Evolutionary conservation across 2,113 vertebrate genomes (phyloP).

Genomic region (Harpagus bidentatus): DNA sequence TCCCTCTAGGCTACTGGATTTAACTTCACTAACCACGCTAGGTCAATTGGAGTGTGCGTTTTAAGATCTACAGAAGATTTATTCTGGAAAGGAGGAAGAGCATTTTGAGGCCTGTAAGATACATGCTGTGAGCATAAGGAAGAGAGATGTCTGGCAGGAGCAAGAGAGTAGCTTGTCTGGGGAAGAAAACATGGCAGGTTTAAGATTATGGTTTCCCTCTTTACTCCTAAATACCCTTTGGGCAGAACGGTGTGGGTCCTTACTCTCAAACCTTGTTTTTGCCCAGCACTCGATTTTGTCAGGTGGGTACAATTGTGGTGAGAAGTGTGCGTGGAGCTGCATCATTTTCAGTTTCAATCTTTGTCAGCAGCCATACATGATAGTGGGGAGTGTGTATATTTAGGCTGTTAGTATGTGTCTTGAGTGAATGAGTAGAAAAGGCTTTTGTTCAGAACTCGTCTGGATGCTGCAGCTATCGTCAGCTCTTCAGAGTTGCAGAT

Average conservation of each 20-base stretch:
- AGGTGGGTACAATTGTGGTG: neutral
- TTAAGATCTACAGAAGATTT: neutral
- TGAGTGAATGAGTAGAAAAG: neutral
- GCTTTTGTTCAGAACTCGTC: neutral
- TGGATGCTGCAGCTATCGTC: neutral
- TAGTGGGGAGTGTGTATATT: neutral
- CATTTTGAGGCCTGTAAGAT: neutral
- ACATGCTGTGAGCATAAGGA: neutral
- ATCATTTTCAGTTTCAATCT: neutral
- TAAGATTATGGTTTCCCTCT: neutral
- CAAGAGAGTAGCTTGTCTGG: neutral
- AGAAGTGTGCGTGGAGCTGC: neutral
- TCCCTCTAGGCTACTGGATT: neutral
- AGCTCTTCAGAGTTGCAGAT: neutral
- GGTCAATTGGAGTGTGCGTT: neutral
- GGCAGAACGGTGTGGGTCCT: neutral
- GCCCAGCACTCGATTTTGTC: neutral
- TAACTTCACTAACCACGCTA: neutral
- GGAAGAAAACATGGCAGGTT: neutral
- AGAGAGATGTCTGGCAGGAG: neutral
- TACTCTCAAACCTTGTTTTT: neutral
- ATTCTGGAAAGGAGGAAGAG: neutral
- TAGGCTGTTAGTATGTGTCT: neutral
- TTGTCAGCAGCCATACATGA: accelerated
- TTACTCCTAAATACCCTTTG: neutral